Conservation (phyloP, 2,113 vertebrate species). For the Spermophilus dauricus region DNA sequence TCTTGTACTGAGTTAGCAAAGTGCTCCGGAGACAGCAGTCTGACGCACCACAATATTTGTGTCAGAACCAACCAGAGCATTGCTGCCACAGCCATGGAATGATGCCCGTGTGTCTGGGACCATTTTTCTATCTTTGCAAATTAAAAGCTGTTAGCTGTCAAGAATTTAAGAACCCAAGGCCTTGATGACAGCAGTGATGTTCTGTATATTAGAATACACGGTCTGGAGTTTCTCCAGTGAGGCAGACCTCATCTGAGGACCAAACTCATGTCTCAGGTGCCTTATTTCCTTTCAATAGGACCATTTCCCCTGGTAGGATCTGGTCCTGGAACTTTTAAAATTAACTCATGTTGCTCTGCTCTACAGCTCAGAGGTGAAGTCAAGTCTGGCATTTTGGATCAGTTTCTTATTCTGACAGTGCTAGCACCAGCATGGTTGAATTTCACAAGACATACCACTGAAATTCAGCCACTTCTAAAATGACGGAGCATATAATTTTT, state of each 20-base stretch:
- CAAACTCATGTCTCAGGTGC: background rate
- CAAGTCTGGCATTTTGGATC: background rate
- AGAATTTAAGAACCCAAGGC: background rate
- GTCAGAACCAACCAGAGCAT: background rate
- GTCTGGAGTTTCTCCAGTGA: background rate
- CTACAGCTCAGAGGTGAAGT: background rate
- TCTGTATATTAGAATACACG: background rate
- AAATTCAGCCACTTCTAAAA: conserved; percentile 7
- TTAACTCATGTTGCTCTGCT: background rate
- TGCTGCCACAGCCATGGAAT: background rate
- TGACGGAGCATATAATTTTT: background rate
- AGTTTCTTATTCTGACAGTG: background rate
- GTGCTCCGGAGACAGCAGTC: background rate
- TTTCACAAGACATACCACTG: conserved; percentile 20
- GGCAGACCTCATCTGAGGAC: background rate
- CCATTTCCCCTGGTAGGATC: background rate
- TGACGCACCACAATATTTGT: background rate
- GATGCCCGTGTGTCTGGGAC: background rate
- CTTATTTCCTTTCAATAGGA: background rate
- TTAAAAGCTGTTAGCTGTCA: background rate
- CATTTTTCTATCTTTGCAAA: background rate
- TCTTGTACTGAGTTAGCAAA: background rate
- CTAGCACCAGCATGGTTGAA: background rate
- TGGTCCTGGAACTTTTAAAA: background rate
- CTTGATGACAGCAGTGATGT: background rate